Evolutionary conservation across 1,140 invertebrate species (phyloP).

Genomic region (Listronotus oregonensis): DNA sequence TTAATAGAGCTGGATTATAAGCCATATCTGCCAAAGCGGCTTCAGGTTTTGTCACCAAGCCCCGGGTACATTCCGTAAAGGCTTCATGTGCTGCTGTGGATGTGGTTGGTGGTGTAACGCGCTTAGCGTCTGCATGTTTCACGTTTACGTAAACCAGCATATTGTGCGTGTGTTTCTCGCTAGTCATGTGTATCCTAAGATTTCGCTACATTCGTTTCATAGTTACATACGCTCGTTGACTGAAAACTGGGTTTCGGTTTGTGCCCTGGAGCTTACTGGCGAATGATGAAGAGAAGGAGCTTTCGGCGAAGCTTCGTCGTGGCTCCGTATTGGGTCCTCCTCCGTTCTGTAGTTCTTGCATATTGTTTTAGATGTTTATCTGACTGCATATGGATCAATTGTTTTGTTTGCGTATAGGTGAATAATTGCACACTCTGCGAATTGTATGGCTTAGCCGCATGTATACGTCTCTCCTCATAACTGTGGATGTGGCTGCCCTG

Average conservation of each 20-base stretch:
- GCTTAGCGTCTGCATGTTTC: slow-evolving; percentile 91
- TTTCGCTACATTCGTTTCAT: slow-evolving; percentile 97
- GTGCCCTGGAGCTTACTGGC: slow-evolving; percentile 62
- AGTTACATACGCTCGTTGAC: slow-evolving; percentile 98
- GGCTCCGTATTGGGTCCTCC: slow-evolving; percentile 59
- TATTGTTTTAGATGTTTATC: slow-evolving; percentile 99
- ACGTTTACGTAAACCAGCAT: slow-evolving; percentile 95
- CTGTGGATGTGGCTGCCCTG: slow-evolving; percentile 95
- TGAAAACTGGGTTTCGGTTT: slow-evolving; percentile 95
- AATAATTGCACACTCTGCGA: slow-evolving; percentile 99
- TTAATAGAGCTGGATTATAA: slow-evolving; percentile 90
- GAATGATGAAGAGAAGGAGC: slow-evolving; percentile 64
- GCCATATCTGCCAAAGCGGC: slow-evolving; percentile 91
- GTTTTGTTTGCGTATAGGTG: slow-evolving; percentile 98
- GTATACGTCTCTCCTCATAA: slow-evolving; percentile 98
- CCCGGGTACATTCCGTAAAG: slow-evolving; percentile 60
- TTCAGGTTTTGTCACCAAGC: slow-evolving; percentile 70
- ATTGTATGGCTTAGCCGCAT: slow-evolving; percentile 96
- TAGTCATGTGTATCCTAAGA: slow-evolving; percentile 96
- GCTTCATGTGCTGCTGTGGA: slow-evolving; percentile 72
- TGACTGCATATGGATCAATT: slow-evolving; percentile 99
- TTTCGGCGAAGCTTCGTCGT: slow-evolving; percentile 60
- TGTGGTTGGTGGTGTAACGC: slow-evolving; percentile 76
- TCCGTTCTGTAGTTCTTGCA: slow-evolving; percentile 93
- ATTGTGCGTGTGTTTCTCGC: slow-evolving; percentile 98